phyloP scores from a whole-genome alignment of 2,888 invertebrate genomes.

The Cheilosia soror region DNA sequence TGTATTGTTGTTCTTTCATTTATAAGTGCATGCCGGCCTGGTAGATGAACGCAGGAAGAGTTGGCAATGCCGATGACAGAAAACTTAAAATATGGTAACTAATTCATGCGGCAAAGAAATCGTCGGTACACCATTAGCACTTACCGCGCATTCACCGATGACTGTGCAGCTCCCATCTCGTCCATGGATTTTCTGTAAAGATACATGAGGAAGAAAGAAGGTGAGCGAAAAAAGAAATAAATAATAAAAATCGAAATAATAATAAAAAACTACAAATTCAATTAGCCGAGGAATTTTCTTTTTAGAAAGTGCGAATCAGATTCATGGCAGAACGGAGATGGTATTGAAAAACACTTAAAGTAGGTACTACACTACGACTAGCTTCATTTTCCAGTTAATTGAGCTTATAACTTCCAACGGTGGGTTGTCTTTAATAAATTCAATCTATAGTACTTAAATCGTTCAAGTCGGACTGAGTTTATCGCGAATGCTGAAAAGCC shows the following conservation, averaged over 20 bases:
- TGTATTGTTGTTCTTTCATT: conserved; percentile 78
- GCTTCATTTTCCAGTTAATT: conserved; percentile 46
- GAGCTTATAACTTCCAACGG: conserved; percentile 22
- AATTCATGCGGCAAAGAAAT: conserved; percentile 79
- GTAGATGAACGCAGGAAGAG: conserved; percentile 31
- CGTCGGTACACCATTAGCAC: conserved; percentile 84
- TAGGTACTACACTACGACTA: conserved; percentile 1
- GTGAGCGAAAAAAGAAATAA: conserved; percentile 62
- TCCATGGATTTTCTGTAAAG: conserved; percentile 94
- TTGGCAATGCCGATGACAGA: conserved; percentile 76
- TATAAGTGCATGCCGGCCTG: conserved; percentile 31
- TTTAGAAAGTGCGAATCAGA: conserved; percentile 74
- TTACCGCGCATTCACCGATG: conserved; percentile 95
- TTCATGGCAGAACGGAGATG: conserved; percentile 47
- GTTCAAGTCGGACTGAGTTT: neutral
- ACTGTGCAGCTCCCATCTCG: conserved; percentile 91
- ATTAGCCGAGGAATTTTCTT: conserved; percentile 75
- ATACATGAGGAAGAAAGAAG: conserved; percentile 81
- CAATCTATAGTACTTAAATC: neutral
- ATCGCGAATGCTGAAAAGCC: no score
- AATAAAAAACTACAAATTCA: conserved; percentile 68
- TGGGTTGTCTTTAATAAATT: conserved; percentile 22
- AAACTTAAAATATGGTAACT: conserved; percentile 82
- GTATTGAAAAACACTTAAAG: conserved; percentile 44
- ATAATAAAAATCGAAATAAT: conserved; percentile 57